Evolutionary conservation across 2,888 invertebrate genomes (phyloP).

Genomic region (Megalurothrips usitatus): DNA sequence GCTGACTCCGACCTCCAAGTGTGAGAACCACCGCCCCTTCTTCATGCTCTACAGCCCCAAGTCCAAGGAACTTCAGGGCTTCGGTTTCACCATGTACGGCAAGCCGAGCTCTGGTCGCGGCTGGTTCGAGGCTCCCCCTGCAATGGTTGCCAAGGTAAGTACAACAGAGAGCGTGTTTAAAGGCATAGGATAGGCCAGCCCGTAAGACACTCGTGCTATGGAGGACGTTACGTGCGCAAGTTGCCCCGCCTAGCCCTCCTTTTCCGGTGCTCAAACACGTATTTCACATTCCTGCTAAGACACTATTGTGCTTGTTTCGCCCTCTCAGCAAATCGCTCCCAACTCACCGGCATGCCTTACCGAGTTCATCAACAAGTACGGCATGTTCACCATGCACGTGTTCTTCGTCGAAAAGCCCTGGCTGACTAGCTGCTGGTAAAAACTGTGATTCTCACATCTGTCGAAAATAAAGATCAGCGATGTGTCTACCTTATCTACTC

Average conservation of each 20-base stretch:
- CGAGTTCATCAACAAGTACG: slow-evolving; percentile 27
- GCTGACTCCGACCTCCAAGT: neutral
- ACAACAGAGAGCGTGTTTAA: no score
- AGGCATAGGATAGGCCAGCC: no score
- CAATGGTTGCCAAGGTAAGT: slow-evolving; percentile 20
- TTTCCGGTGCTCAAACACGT: no score
- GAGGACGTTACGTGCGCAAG: no score
- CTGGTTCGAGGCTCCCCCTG: slow-evolving; percentile 20
- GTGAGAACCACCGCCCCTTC: slow-evolving; percentile 26
- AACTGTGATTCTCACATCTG: neutral
- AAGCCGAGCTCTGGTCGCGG: slow-evolving; percentile 5
- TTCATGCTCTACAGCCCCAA: slow-evolving; percentile 28
- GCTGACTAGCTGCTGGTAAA: slow-evolving; percentile 27
- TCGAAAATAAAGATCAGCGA: no score
- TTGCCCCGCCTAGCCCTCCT: no score
- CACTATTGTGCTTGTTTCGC: no score
- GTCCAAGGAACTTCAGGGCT: slow-evolving; percentile 19
- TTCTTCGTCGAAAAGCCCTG: slow-evolving; percentile 31
- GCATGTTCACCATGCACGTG: slow-evolving; percentile 32
- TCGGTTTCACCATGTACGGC: slow-evolving; percentile 29
- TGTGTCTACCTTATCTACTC: no score
- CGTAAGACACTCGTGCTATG: no score
- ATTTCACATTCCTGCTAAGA: no score
- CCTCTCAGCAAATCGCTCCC: slow-evolving; percentile 30
- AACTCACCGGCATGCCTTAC: slow-evolving; percentile 31